phyloP scores from a whole-genome alignment of 2,888 invertebrate genomes.

The Parasteatoda lunata region DNA sequence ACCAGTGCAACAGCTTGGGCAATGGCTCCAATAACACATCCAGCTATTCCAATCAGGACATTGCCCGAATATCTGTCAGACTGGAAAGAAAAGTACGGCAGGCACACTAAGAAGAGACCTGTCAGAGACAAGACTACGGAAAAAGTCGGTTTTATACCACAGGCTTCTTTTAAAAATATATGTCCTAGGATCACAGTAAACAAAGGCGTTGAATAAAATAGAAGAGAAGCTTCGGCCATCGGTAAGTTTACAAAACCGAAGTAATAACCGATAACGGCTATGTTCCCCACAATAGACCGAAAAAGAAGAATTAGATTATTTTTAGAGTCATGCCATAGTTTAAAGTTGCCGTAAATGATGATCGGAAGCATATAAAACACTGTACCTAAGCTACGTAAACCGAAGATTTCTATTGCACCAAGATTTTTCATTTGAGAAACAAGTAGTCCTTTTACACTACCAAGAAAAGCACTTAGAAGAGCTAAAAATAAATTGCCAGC shows the following conservation, averaged over 20 bases:
- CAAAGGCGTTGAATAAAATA: conserved; percentile 58
- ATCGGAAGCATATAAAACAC: conserved; percentile 37
- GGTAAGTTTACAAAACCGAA: conserved; percentile 57
- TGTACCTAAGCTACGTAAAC: conserved; percentile 50
- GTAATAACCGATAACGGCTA: conserved; percentile 60
- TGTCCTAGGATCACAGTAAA: conserved; percentile 55
- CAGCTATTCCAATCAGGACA: conserved; percentile 29
- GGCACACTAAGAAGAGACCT: conserved; percentile 37
- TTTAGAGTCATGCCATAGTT: conserved; percentile 22
- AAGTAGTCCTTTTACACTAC: conserved; percentile 58
- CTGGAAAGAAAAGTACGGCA: conserved; percentile 19
- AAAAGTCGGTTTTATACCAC: conserved; percentile 19
- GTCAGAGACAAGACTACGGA: conserved; percentile 15
- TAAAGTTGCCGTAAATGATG: conserved; percentile 19
- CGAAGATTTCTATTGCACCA: conserved; percentile 60
- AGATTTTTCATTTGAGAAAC: conserved; percentile 45
- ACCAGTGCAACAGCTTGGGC: conserved; percentile 55
- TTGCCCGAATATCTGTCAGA: not conserved
- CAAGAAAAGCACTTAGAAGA: conserved; percentile 50
- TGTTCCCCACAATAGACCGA: conserved; percentile 49
- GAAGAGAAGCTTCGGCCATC: conserved; percentile 51
- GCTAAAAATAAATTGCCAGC: conserved; percentile 40
- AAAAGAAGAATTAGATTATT: conserved; percentile 33
- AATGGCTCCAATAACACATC: conserved; percentile 49
- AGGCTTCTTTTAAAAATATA: conserved; percentile 52